phyloP scores from a whole-genome alignment of 2,113 vertebrate genomes.

The Podocnemis expansa region DNA sequence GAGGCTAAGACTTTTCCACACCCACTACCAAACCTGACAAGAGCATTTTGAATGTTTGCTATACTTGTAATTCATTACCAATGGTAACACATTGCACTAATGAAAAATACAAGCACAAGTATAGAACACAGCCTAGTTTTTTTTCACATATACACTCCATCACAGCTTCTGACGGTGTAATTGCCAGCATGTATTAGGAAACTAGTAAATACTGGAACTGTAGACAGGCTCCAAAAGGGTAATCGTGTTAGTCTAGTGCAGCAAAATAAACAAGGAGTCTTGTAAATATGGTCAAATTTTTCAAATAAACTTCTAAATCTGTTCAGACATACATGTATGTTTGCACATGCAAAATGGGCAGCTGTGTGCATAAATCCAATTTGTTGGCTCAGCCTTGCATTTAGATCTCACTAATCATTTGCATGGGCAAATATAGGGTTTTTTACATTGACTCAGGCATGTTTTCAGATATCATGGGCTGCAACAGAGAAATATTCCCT shows the following conservation, averaged over 20 bases:
- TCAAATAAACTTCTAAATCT: neutral
- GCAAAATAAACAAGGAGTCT: no score
- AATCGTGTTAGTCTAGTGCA: no score
- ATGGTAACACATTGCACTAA: neutral
- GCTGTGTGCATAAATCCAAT: neutral
- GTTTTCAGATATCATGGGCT: neutral
- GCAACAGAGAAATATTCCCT: neutral
- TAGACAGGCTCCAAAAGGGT: neutral
- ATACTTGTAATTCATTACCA: neutral
- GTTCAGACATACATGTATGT: neutral
- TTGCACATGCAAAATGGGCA: neutral
- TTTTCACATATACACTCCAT: rapidly evolving
- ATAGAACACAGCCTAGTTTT: neutral
- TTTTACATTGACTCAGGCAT: neutral
- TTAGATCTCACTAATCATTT: neutral
- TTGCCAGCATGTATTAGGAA: neutral
- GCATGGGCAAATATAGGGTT: neutral
- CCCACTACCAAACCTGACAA: neutral
- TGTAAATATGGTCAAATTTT: neutral
- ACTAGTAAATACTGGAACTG: rapidly evolving
- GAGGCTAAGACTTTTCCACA: neutral
- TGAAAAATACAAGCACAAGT: neutral
- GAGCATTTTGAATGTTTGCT: neutral
- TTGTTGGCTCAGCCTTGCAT: neutral
- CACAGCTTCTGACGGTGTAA: neutral